phyloP scores from a whole-genome alignment of 2,113 vertebrate species.

The Gallinago media region DNA sequence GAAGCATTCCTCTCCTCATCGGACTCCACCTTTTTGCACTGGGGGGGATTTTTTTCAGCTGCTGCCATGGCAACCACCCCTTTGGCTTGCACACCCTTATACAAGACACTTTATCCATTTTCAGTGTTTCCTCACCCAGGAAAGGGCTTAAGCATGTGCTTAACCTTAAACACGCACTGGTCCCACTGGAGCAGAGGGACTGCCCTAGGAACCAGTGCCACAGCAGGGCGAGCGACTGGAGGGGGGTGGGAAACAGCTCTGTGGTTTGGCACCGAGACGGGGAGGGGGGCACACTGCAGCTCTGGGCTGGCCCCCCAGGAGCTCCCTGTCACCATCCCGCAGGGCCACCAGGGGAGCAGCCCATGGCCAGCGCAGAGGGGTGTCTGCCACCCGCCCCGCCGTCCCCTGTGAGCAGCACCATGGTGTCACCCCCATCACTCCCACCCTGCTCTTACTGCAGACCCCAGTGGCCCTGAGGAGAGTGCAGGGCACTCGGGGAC shows the following conservation, averaged over 20 bases:
- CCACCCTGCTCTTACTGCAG: neutral
- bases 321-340: neutral
- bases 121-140: neutral
- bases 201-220: neutral
- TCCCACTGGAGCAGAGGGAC: neutral
- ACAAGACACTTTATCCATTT: neutral
- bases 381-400: fast-evolving
- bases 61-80: neutral
- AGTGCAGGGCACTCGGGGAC: neutral
- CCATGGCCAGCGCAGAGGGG: fast-evolving
- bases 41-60: neutral
- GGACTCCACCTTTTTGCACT: neutral
- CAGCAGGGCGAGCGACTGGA: neutral
- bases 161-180: neutral
- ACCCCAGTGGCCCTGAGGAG: neutral
- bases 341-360: fast-evolving
- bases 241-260: neutral
- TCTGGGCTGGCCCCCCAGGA: neutral
- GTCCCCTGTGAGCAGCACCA: fast-evolving
- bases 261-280: neutral
- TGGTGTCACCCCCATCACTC: fast-evolving
- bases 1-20: neutral
- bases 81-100: neutral
- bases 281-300: fast-evolving
- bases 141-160: neutral